Evolutionary conservation across 2,797 vertebrate species (phyloP), one percentile per base, ranked within the genome.

Genomic region (Carcharodon carcharias): DNA sequence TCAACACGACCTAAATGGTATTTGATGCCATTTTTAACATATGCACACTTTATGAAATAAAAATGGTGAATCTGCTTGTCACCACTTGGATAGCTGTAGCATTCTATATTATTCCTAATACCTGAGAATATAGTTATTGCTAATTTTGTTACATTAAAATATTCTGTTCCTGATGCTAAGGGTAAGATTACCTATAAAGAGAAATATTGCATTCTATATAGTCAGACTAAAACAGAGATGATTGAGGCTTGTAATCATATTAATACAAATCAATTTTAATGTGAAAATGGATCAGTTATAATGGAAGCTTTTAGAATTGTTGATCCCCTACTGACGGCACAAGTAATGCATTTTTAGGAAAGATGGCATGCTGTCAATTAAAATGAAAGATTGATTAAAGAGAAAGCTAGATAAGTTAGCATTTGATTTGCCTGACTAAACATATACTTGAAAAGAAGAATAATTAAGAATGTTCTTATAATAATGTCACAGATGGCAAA

Each of bases 401-500:
- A 45, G 40, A 82, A 82, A 31, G 40, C 80, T 45, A 82, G 80
- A 82, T 82, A 45, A 45, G 45, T 85, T 85, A 26, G 82, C 82
- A 85, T 23, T 85, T 85, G 82, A 85, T 50, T 85, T 85, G 45
- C 45, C 45, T 85, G 82, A 23, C 82, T 85, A 85, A 85, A 85
- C 21, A 85, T 50, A 50, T 21, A 45, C 26, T 85, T 26, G 82
- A 45, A 45, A 85, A 85, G 82, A 85, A 85, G 21, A 85, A 85
- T 50, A 85, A 85, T 85, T 85, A 85, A 85, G 21, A 85, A 85
- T 26, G 40, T 85, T 85, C 45, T 50, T 45, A 85, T 85, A 85
- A 85, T 85, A 45, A 85, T 85, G 5, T 45, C 80, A 85, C 80
- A 45, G 82, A 85, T 85, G 82, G 82, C 82, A 85, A 85, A 85